Evolutionary conservation across 1,140 invertebrate species (phyloP), one percentile per base, ranked within the genome.

Genomic region (Pygmarrhopalites habei): DNA sequence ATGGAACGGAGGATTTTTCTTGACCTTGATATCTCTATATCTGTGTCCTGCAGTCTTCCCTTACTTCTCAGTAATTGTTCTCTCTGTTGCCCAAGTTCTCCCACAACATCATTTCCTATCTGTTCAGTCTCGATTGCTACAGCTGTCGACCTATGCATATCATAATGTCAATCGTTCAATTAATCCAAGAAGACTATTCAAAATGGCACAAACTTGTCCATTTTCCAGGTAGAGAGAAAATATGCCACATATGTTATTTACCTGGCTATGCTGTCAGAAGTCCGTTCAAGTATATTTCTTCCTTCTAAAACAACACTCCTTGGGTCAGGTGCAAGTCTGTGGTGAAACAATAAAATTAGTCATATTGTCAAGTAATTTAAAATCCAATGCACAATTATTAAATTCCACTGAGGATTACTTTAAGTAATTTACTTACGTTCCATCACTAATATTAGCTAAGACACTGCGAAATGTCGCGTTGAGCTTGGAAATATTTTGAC

Each of bases 111-210:
- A 2, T 82, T 83, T 0, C 87, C 89, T 67, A 90, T 81, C 71
- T 83, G 79, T 75, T 91, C 89, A 0, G 86, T 89, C 74, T 91
- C 87, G 10, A 83, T 79, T 15, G 89, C 86, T 51, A 88, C 79
- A 69, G 82, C 82, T 65, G 87, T 84, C 1, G 87, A 86, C 63
- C n/a, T n/a, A n/a, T n/a, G n/a, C n/a, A n/a, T n/a, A n/a, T n/a
- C n/a, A n/a, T n/a, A n/a, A n/a, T n/a, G n/a, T n/a, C n/a, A n/a
- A n/a, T n/a, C n/a, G n/a, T n/a, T n/a, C n/a, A n/a, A n/a, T n/a
- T n/a, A n/a, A n/a, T n/a, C n/a, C n/a, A n/a, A n/a, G n/a, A n/a
- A n/a, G n/a, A n/a, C n/a, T n/a, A n/a, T n/a, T n/a, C n/a, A n/a
- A n/a, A n/a, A n/a, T n/a, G n/a, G n/a, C n/a, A n/a, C n/a, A n/a